Conservation (phyloP, 2,113 vertebrate genomes). For the Aspidoscelis tigris region DNA sequence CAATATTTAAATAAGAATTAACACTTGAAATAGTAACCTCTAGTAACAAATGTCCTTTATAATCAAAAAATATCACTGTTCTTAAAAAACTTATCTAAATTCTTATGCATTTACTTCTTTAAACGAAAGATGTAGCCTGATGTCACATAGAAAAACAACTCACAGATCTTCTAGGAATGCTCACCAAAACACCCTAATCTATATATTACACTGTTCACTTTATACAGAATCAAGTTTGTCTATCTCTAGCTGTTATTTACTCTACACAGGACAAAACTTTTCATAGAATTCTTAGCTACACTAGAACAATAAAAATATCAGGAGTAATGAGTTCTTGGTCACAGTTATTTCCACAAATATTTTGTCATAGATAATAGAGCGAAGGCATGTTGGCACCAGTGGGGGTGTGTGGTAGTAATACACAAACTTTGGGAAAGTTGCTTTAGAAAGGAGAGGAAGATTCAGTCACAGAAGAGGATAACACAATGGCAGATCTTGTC, state of each 20-base stretch:
- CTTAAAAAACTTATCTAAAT: slow-evolving; percentile 73
- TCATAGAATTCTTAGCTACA: slow-evolving; percentile 77
- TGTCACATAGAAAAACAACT: slow-evolving; percentile 81
- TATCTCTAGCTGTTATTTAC: slow-evolving; percentile 74
- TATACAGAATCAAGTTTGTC: slow-evolving; percentile 72
- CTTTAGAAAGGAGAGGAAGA: slow-evolving; percentile 68
- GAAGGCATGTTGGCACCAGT: slow-evolving; percentile 78
- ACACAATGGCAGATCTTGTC: slow-evolving; percentile 57
- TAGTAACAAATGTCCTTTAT: slow-evolving; percentile 82
- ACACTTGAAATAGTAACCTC: slow-evolving; percentile 79
- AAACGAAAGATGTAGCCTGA: slow-evolving; percentile 75
- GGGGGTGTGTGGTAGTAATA: slow-evolving; percentile 60
- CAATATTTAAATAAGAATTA: slow-evolving; percentile 79
- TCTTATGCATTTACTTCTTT: slow-evolving; percentile 73
- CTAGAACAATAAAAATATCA: slow-evolving; percentile 81
- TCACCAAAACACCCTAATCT: slow-evolving; percentile 78
- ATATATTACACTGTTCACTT: slow-evolving; percentile 81
- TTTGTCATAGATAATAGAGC: slow-evolving; percentile 79
- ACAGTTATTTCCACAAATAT: slow-evolving; percentile 81
- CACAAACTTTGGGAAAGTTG: slow-evolving; percentile 65
- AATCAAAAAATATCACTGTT: slow-evolving; percentile 83
- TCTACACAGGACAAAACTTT: slow-evolving; percentile 80
- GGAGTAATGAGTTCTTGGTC: slow-evolving; percentile 76
- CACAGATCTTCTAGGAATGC: slow-evolving; percentile 80
- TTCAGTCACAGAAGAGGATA: slow-evolving; percentile 50